These are phyloP conservation scores for Polypedilum pembai DNA, from an alignment of 1,140 invertebrate genomes.

Conservation along the genomic window DNA sequence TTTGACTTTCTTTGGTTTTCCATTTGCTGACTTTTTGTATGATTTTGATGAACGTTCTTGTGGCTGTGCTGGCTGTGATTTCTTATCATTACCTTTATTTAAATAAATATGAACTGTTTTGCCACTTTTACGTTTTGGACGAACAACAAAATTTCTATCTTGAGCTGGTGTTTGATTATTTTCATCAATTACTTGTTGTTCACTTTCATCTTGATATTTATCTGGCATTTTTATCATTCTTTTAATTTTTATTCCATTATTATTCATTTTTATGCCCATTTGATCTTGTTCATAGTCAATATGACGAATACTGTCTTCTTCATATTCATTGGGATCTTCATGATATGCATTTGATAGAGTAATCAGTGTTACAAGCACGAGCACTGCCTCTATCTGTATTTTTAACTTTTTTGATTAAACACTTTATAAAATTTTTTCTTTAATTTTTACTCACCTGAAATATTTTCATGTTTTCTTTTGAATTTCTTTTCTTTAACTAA, in stretches of 20 bases:
- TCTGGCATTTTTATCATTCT: neutral
- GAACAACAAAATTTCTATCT: constrained; percentile 19
- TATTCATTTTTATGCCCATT: neutral
- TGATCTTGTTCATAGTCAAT: constrained; percentile 26
- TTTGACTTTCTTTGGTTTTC: neutral
- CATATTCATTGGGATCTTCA: constrained; percentile 12
- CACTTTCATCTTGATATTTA: constrained; percentile 9
- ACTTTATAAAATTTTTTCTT: neutral
- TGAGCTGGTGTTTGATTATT: constrained; percentile 23
- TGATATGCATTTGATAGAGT: neutral
- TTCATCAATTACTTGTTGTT: neutral
- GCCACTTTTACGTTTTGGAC: neutral
- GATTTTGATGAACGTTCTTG: neutral
- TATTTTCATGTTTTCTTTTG: neutral
- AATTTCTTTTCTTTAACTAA: neutral
- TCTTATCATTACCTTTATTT: neutral
- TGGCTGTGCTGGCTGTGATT: neutral
- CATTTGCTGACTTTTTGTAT: neutral
- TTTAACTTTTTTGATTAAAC: neutral
- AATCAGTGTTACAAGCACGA: constrained; percentile 13
- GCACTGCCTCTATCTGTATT: constrained; percentile 14
- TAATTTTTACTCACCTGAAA: neutral
- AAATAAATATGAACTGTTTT: constrained; percentile 10
- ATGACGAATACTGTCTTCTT: neutral
- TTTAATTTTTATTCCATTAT: neutral